Conservation (phyloP, 2,797 vertebrate genomes). For the Schizothorax lantsangensis region DNA sequence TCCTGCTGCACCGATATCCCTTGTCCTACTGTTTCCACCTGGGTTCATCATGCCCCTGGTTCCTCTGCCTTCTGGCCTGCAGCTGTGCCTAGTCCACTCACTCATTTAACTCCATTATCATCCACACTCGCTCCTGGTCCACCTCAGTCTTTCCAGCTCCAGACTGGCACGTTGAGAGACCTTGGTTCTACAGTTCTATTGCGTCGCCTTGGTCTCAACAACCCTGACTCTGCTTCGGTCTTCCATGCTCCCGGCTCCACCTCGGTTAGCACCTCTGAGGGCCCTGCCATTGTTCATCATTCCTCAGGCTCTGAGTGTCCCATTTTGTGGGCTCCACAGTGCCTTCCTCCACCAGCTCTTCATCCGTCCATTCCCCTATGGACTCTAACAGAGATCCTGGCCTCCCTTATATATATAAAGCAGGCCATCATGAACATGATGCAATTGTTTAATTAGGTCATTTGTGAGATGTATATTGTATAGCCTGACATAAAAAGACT, state of each 20-base stretch:
- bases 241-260: neutral
- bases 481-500: neutral
- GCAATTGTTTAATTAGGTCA: neutral
- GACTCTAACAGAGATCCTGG: no score
- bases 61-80: neutral
- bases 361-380: neutral
- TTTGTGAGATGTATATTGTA: neutral
- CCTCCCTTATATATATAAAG: no score
- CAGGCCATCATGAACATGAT: no score
- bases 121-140: neutral
- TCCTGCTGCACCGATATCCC: neutral
- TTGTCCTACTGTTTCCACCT: neutral
- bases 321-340: no score
- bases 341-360: neutral
- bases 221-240: neutral
- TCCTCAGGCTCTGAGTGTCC: no score
- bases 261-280: no score
- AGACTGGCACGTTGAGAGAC: neutral
- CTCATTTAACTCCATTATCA: neutral
- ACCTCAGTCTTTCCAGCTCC: neutral
- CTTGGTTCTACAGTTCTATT: neutral
- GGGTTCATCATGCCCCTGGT: neutral
- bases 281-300: neutral
- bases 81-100: neutral
- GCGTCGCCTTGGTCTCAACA: neutral